Evolutionary conservation across 2,888 invertebrate genomes (phyloP).

Genomic region (Gnatocerus cornutus): DNA sequence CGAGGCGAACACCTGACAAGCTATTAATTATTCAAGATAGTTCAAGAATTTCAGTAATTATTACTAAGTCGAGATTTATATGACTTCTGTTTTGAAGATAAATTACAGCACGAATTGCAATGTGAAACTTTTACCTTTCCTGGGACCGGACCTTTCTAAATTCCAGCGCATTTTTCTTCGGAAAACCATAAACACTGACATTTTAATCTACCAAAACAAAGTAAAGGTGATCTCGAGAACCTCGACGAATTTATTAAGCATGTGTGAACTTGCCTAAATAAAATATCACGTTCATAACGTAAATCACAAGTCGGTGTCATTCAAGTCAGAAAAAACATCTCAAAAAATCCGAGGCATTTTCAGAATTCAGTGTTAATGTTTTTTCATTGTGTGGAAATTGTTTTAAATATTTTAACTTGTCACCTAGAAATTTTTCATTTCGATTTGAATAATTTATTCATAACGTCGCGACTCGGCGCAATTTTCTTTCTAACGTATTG

Average conservation of each 20-base stretch:
- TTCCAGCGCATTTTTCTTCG: constrained; percentile 8
- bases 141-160: constrained; percentile 20
- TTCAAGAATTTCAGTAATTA: constrained; percentile 30
- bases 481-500: constrained; percentile 9
- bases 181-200: not conserved
- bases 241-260: constrained; percentile 25
- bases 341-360: constrained; percentile 19
- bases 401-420: constrained; percentile 6
- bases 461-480: not conserved
- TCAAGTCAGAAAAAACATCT: constrained; percentile 8
- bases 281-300: constrained; percentile 21
- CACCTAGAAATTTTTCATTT: constrained; percentile 5
- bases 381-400: constrained; percentile 25
- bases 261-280: constrained; percentile 26
- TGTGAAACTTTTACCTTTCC: constrained; percentile 15
- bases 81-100: constrained; percentile 28
- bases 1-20: constrained; percentile 33
- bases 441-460: constrained; percentile 14
- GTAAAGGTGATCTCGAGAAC: no score
- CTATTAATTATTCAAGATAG: constrained; percentile 34
- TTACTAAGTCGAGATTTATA: constrained; percentile 21
- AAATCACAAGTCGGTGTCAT: constrained; percentile 28
- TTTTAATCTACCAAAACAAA: no score
- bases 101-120: constrained; percentile 18
- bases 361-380: not conserved